Percentiles rank a stretch among this genome's conserved stretches.
phyloP scores from a whole-genome alignment of 2,113 vertebrate species.

The Myocastor coypus region DNA sequence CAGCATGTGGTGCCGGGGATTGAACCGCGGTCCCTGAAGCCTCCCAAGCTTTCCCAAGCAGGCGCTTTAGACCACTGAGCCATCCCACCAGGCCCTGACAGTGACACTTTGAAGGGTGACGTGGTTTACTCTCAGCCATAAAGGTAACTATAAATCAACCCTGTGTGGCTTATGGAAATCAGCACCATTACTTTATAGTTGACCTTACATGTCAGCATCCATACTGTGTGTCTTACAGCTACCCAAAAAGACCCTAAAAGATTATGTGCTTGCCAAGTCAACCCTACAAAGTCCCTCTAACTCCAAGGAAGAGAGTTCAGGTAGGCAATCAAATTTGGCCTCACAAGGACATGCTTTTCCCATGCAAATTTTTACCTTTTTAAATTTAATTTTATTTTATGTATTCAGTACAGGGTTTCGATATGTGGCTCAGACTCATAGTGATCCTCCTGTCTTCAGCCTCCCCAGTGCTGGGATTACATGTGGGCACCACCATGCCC shows the following conservation, averaged over 20 bases:
- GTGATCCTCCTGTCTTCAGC: too few species aligned
- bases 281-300: neutral
- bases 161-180: neutral
- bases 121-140: neutral
- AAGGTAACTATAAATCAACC: slow-evolving; percentile 5
- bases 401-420: too few species aligned
- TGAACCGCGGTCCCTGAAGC: too few species aligned
- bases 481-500: too few species aligned
- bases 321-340: neutral
- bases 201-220: neutral
- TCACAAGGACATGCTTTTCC: slow-evolving; percentile 4
- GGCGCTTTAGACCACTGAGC: too few species aligned
- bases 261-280: neutral
- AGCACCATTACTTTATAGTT: slow-evolving; percentile 8
- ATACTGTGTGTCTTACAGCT: neutral
- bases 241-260: slow-evolving; percentile 5
- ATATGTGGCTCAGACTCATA: too few species aligned
- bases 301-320: neutral
- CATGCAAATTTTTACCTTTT: too few species aligned
- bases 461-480: too few species aligned
- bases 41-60: too few species aligned
- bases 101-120: neutral
- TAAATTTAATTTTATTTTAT: too few species aligned
- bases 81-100: too few species aligned
- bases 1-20: too few species aligned